Percentiles rank a stretch among this genome's conserved stretches.
Conservation (phyloP, 2,888 invertebrate species). For the Crepidodera aurea region DNA sequence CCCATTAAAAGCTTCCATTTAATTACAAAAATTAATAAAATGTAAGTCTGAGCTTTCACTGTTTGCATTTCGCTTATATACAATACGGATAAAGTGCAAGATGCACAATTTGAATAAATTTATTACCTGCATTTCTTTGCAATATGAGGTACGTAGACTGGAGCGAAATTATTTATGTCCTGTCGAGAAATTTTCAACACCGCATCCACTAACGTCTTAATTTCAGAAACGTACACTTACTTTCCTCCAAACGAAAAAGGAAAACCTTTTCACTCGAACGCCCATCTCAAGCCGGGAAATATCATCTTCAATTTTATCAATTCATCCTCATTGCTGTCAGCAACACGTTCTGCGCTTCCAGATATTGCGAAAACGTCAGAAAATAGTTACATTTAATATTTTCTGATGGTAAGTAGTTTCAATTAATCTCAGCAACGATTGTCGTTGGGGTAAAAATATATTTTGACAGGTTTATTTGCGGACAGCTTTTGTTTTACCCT, state of each 20-base stretch:
- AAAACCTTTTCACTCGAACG: slow-evolving; percentile 15
- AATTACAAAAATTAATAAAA: too few species aligned
- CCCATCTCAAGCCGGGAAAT: slow-evolving; percentile 8
- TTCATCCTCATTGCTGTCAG: slow-evolving; percentile 32
- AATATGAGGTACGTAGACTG: too few species aligned
- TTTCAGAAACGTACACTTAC: slow-evolving; percentile 9
- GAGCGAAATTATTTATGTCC: not conserved
- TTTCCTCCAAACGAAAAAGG: not conserved
- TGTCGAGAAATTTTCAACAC: slow-evolving; percentile 2
- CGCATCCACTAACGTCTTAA: slow-evolving; percentile 4
- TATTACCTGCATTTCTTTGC: too few species aligned
- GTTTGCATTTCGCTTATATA: too few species aligned
- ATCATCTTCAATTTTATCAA: slow-evolving; percentile 34
- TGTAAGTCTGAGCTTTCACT: too few species aligned
- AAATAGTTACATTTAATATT: slow-evolving; percentile 2
- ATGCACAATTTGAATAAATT: too few species aligned
- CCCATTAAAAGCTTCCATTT: too few species aligned
- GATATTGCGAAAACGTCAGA: slow-evolving; percentile 26
- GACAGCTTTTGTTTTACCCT: too few species aligned
- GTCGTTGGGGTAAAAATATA: not conserved
- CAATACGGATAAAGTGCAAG: too few species aligned
- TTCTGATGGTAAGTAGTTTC: not conserved
- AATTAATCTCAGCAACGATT: not conserved
- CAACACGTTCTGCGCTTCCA: slow-evolving; percentile 27
- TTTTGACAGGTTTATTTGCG: not conserved